Evolutionary conservation across 2,888 invertebrate species (phyloP).

Genomic region (Stomorhina lunata): DNA sequence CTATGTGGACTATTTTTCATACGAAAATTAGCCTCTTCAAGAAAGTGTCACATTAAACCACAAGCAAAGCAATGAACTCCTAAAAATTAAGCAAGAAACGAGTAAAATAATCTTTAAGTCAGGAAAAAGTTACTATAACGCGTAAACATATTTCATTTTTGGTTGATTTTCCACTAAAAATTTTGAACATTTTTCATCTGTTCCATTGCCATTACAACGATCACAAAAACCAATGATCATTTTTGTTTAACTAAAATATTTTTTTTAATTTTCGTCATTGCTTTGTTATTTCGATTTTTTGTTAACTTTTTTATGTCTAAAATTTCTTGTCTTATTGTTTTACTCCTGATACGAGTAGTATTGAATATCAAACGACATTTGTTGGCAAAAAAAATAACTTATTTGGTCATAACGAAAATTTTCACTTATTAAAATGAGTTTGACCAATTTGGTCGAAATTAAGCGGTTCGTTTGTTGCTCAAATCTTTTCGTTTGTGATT

Average conservation of each 20-base stretch:
- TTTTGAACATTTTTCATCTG: slow-evolving; percentile 7
- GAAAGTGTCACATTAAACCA: slow-evolving; percentile 59
- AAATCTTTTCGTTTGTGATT: not conserved
- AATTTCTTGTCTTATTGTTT: slow-evolving; percentile 43
- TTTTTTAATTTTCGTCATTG: not conserved
- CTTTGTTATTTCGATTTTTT: slow-evolving; percentile 3
- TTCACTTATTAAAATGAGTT: slow-evolving; percentile 69
- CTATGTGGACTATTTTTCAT: not conserved
- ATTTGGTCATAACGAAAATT: slow-evolving; percentile 65
- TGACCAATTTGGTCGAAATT: slow-evolving; percentile 64
- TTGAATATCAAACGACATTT: slow-evolving; percentile 54
- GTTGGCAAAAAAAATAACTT: slow-evolving; percentile 36
- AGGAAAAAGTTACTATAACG: slow-evolving; percentile 32
- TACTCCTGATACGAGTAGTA: no score
- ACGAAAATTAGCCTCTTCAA: slow-evolving; percentile 21
- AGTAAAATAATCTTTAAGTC: not conserved
- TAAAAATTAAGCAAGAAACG: not conserved
- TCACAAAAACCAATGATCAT: not conserved
- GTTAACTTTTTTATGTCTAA: slow-evolving; percentile 30
- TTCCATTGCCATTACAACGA: not conserved
- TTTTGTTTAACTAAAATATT: not conserved
- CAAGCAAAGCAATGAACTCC: slow-evolving; percentile 42
- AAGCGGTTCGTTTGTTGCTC: slow-evolving; percentile 22
- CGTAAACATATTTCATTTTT: slow-evolving; percentile 22
- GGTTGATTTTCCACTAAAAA: not conserved